These are phyloP conservation scores for Napeogenes sylphis DNA, from an alignment of 2,888 invertebrate genomes.

Conservation along the genomic window DNA sequence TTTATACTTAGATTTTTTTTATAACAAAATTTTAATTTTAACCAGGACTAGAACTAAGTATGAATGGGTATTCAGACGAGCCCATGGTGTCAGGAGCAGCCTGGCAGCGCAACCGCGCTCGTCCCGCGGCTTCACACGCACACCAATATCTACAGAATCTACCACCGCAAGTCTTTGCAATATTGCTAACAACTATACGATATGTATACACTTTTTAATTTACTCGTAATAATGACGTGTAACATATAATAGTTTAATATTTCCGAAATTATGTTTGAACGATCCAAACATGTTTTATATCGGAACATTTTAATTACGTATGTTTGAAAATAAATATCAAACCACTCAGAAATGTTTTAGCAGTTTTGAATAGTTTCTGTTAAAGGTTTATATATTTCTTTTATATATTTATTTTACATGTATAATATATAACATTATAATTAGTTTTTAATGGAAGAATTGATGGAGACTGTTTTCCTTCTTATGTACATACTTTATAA, in stretches of 20 bases:
- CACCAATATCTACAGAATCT: slow-evolving; percentile 59
- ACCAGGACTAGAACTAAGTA: slow-evolving; percentile 62
- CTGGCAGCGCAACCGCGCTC: slow-evolving; percentile 60
- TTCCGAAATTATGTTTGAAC: too few relatives aligned
- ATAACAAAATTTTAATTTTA: background rate
- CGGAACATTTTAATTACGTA: too few relatives aligned
- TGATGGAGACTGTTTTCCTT: slow-evolving; percentile 2
- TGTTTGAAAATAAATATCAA: too few relatives aligned
- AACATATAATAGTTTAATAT: background rate
- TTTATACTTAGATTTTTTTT: too few relatives aligned
- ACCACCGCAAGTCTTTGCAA: slow-evolving; percentile 60
- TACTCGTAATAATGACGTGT: background rate
- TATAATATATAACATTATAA: background rate
- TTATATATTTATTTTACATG: too few relatives aligned
- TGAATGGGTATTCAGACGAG: slow-evolving; percentile 66
- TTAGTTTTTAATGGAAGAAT: background rate
- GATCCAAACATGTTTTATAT: too few relatives aligned
- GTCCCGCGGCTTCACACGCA: slow-evolving; percentile 60
- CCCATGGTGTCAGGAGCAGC: slow-evolving; percentile 72
- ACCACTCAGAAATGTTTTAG: too few relatives aligned
- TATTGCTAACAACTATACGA: slow-evolving; percentile 53
- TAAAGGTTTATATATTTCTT: too few relatives aligned
- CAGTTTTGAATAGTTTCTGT: too few relatives aligned
- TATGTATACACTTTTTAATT: slow-evolving; percentile 55
- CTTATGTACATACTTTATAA: slow-evolving; percentile 3